Evolutionary conservation across 2,113 vertebrate genomes (phyloP).

Genomic region (Muscicapa adusta): DNA sequence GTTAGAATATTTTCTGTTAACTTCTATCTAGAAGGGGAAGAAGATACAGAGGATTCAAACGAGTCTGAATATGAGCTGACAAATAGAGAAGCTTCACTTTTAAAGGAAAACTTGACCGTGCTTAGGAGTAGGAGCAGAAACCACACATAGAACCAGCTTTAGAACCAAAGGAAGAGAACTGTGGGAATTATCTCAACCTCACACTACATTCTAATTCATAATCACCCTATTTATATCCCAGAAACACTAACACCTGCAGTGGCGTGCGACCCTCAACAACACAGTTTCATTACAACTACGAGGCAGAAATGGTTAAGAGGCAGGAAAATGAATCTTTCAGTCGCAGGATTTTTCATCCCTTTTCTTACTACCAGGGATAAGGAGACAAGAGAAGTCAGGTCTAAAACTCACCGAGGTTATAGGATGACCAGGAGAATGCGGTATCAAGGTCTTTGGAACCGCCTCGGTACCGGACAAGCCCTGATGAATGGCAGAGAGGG

Average conservation of each 20-base stretch:
- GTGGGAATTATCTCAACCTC: neutral
- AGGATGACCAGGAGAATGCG: neutral
- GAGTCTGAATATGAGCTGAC: neutral
- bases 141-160: neutral
- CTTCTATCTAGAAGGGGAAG: neutral
- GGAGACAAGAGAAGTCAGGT: neutral
- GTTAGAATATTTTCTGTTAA: neutral
- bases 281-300: neutral
- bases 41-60: neutral
- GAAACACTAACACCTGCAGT: neutral
- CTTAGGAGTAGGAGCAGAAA: neutral
- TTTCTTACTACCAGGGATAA: neutral
- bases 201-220: neutral
- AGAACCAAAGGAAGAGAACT: neutral
- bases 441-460: neutral
- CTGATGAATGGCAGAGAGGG: neutral
- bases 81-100: neutral
- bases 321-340: neutral
- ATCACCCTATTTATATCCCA: neutral
- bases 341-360: neutral
- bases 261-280: neutral
- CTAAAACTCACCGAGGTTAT: conserved; percentile 10
- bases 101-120: neutral
- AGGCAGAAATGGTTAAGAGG: neutral
- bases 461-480: neutral